These are phyloP conservation scores for Toxonevra muliebris DNA, from an alignment of 2,888 invertebrate genomes.

Conservation along the genomic window DNA sequence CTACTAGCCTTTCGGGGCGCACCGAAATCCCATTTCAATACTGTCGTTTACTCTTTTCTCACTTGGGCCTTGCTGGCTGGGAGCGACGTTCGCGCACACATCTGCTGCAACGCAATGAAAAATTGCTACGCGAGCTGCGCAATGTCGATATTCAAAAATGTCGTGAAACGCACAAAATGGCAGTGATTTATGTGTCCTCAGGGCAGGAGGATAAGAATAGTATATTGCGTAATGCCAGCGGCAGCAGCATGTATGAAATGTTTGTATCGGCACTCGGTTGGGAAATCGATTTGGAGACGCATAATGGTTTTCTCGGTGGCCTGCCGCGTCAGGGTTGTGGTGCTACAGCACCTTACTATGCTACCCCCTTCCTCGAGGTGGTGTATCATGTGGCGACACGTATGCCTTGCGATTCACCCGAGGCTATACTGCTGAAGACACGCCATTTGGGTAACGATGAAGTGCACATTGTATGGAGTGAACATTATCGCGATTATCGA, in stretches of 20 bases:
- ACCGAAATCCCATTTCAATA: conserved; percentile 78
- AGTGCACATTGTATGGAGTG: conserved; percentile 99
- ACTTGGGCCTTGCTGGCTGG: conserved; percentile 90
- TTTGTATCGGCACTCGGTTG: conserved; percentile 74
- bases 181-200: conserved; percentile 96
- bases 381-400: conserved; percentile 98
- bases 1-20: conserved; percentile 65
- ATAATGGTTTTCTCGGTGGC: conserved; percentile 95
- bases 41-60: conserved; percentile 89
- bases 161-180: conserved; percentile 94
- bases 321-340: conserved; percentile 90
- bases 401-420: conserved; percentile 91
- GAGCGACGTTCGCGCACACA: conserved; percentile 86
- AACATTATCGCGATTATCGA: conserved; percentile 94
- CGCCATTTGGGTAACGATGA: conserved; percentile 98
- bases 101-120: conserved; percentile 86
- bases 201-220: conserved; percentile 97
- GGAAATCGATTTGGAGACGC: conserved; percentile 89
- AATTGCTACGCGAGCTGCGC: conserved; percentile 86
- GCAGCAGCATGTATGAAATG: conserved; percentile 93
- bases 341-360: conserved; percentile 92
- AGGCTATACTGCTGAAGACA: conserved; percentile 89
- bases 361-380: conserved; percentile 89
- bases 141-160: conserved; percentile 93
- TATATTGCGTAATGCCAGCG: conserved; percentile 85